Percentiles rank a stretch among this genome's conserved stretches.
Conservation (phyloP, 2,797 vertebrate genomes). For the Hyperoplus immaculatus region DNA sequence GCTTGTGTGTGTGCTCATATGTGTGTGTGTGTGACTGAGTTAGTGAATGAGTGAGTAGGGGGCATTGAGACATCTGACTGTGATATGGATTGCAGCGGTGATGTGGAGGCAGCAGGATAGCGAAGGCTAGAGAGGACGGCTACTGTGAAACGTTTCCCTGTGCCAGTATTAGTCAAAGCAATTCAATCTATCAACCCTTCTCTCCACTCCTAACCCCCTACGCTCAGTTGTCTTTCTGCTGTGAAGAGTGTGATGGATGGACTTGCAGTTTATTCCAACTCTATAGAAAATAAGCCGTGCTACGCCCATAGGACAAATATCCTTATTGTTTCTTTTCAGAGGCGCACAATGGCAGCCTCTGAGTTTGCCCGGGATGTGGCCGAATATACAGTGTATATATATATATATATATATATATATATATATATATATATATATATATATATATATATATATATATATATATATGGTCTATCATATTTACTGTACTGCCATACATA, state of each 20-base stretch:
- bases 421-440: too few relatives aligned
- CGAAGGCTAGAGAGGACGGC: constrained; percentile 53
- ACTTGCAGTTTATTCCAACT: constrained; percentile 54
- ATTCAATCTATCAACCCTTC: constrained; percentile 64
- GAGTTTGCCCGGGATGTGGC: too few relatives aligned
- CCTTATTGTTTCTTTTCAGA: constrained; percentile 17
- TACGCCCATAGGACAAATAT: constrained; percentile 12
- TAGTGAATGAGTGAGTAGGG: constrained; percentile 1
- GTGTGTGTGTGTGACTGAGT: background rate
- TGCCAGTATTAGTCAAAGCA: constrained; percentile 67
- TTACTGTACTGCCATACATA: too few relatives aligned
- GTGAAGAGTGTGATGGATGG: constrained; percentile 66
- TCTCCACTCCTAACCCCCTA: constrained; percentile 20
- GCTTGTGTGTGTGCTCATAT: background rate
- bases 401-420: too few relatives aligned
- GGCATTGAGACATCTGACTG: constrained; percentile 52
- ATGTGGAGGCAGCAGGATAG: constrained; percentile 55
- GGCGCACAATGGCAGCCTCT: background rate
- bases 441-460: too few relatives aligned
- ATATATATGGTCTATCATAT: too few relatives aligned
- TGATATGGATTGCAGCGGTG: constrained; percentile 64
- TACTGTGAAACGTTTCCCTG: constrained; percentile 54
- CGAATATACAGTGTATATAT: too few relatives aligned
- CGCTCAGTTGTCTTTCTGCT: constrained; percentile 46
- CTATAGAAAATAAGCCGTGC: constrained; percentile 27